Evolutionary conservation across 2,797 vertebrate genomes (phyloP).

Genomic region (Adelosebastes latens): DNA sequence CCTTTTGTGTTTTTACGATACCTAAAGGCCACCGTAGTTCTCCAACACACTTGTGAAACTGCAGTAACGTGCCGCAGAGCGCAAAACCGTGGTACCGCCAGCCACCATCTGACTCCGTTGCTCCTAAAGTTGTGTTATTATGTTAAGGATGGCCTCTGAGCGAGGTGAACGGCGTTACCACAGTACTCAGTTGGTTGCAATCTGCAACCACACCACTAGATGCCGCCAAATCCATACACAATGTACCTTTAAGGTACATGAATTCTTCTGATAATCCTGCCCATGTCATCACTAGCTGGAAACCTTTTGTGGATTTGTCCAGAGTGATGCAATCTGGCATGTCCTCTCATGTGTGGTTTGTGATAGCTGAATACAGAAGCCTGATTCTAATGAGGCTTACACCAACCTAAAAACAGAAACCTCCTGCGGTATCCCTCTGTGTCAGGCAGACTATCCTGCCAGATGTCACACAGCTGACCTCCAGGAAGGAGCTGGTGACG

Average conservation of each 20-base stretch:
- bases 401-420: background rate
- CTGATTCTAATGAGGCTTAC: background rate
- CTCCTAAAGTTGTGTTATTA: too few species aligned
- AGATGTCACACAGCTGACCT: conserved; percentile 32
- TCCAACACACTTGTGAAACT: too few species aligned
- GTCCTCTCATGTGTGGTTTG: background rate
- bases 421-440: too few species aligned
- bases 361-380: background rate
- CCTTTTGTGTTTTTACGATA: too few species aligned
- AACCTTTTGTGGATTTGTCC: background rate
- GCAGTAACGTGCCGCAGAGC: too few species aligned
- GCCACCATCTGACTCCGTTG: too few species aligned
- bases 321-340: background rate
- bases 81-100: too few species aligned
- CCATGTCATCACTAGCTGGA: background rate
- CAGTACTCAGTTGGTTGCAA: too few species aligned
- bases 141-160: too few species aligned
- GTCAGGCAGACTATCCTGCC: background rate
- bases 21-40: too few species aligned
- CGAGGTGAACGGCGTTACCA: too few species aligned
- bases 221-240: background rate
- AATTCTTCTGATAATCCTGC: background rate
- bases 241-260: background rate
- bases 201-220: too few species aligned
- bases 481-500: conserved; percentile 22